Evolutionary conservation across 2,797 vertebrate species (phyloP).

Genomic region (Prunella strophiata): DNA sequence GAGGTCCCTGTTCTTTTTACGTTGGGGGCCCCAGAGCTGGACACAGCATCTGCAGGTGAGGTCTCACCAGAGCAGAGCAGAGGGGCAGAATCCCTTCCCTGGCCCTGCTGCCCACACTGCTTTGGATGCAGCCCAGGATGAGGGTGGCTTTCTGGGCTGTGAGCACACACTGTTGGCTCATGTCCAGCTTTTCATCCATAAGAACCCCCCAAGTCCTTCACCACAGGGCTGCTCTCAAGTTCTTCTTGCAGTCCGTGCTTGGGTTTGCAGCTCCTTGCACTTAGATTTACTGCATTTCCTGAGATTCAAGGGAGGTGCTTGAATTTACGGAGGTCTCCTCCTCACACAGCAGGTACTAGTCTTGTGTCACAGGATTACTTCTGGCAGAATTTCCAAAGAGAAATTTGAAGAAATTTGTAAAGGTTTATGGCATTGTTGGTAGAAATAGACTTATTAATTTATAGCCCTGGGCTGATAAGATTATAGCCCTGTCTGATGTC

Average conservation of each 20-base stretch:
- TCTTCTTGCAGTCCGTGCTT: neutral
- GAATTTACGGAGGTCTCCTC: neutral
- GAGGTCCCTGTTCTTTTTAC: accelerated
- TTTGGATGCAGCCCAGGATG: neutral
- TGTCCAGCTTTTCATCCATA: neutral
- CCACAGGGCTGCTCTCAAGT: neutral
- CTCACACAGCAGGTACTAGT: accelerated
- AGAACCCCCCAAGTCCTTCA: neutral
- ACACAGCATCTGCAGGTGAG: accelerated
- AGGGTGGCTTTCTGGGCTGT: neutral
- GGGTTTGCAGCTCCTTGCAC: neutral
- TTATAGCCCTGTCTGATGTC: neutral
- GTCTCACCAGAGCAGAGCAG: neutral
- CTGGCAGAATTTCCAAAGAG: neutral
- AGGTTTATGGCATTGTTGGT: neutral
- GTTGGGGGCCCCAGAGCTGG: neutral
- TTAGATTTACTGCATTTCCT: neutral
- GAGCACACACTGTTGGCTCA: accelerated
- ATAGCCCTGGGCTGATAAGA: neutral
- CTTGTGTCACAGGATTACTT: neutral
- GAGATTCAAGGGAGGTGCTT: neutral
- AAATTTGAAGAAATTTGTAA: neutral
- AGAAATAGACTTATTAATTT: slow-evolving; percentile 5
- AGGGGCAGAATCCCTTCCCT: neutral
- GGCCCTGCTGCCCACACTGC: accelerated